phyloP scores from a whole-genome alignment of 2,888 invertebrate genomes.

The Bruchidius siliquastri region DNA sequence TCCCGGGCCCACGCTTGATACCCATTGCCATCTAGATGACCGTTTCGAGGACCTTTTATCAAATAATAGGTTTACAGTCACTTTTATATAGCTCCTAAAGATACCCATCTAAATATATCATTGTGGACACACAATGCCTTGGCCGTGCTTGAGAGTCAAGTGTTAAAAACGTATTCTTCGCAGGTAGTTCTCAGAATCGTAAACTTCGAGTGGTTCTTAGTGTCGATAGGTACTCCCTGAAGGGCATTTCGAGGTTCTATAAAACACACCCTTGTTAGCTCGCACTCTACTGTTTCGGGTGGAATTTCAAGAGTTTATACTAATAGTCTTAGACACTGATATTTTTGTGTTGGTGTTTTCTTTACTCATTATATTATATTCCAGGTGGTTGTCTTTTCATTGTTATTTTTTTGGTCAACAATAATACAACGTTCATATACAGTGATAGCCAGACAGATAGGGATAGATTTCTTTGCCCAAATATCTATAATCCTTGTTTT shows the following conservation, averaged over 20 bases:
- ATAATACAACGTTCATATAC: no score
- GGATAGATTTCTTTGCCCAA: no score
- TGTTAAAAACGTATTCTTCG: neutral
- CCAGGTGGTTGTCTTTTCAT: no score
- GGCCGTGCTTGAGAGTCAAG: neutral
- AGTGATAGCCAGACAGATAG: no score
- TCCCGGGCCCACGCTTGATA: neutral
- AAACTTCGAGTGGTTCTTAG: neutral
- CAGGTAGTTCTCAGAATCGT: neutral
- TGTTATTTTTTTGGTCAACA: no score
- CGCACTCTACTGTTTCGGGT: neutral
- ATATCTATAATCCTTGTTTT: no score
- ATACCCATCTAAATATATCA: neutral
- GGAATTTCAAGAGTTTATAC: neutral
- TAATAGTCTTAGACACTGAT: neutral
- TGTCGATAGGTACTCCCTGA: neutral
- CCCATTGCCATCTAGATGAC: neutral
- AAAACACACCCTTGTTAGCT: neutral
- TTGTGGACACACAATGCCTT: neutral
- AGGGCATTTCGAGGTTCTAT: neutral
- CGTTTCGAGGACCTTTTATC: neutral
- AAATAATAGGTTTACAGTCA: neutral
- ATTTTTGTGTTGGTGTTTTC: neutral
- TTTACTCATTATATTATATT: neutral
- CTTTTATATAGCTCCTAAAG: neutral